Evolutionary conservation across 2,113 vertebrate species (phyloP).

Genomic region (Syngnathoides biaculeatus): DNA sequence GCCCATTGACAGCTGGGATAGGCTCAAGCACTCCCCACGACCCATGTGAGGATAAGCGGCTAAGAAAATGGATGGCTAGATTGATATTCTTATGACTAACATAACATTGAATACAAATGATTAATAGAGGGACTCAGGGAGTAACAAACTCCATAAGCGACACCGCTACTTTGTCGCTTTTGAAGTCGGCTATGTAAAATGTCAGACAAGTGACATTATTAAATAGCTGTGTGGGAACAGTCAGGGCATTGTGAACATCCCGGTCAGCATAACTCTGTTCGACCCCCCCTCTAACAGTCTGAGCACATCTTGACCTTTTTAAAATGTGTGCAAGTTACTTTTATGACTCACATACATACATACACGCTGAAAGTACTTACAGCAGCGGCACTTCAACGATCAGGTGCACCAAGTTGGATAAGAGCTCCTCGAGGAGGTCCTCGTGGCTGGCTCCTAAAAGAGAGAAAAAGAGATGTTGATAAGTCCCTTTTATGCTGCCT

Average conservation of each 20-base stretch:
- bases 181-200: not conserved
- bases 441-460: constrained; percentile 75
- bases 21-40: no score
- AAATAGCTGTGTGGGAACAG: constrained; percentile 1
- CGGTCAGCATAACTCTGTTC: constrained; percentile 1
- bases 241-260: not conserved
- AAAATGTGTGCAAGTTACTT: constrained; percentile 8
- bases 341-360: constrained; percentile 2
- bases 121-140: constrained; percentile 3
- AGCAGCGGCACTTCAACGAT: constrained; percentile 92
- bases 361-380: constrained; percentile 76
- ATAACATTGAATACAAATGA: constrained; percentile 13
- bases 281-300: not conserved
- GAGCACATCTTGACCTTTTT: constrained; percentile 18
- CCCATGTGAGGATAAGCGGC: no score
- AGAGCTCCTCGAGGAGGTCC: constrained; percentile 90
- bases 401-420: constrained; percentile 90
- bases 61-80: no score
- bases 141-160: not conserved
- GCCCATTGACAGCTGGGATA: no score
- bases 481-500: constrained; percentile 14
- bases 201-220: constrained; percentile 18
- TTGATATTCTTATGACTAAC: constrained; percentile 33
- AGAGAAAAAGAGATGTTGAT: constrained; percentile 7
- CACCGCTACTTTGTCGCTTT: not conserved